Evolutionary conservation across 2,888 invertebrate genomes (phyloP), one percentile per base, ranked within the genome.

Genomic region (Melolontha melolontha): DNA sequence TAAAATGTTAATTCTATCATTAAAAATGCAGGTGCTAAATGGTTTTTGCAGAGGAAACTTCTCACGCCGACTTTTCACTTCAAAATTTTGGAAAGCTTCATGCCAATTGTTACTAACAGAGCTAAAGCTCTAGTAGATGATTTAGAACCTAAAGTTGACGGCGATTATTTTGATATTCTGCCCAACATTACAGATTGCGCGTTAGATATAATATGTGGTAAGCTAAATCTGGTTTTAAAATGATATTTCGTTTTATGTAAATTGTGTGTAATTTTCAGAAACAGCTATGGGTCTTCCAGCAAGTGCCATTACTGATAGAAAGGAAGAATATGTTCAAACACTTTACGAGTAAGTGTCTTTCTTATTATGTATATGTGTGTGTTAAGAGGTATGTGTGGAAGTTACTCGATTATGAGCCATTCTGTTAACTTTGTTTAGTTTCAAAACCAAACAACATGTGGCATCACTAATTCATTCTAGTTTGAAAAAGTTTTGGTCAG

Each of bases 171-270:
- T 67, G 77, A 81, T 65, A 69, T 80, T 42, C 78, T 76, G 63
- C 77, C 78, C 7, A 73, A 73, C 57, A 71, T 80, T 34, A 78
- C 78, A n/a, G 72, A 72, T 22, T 78, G 77, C 63, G 74, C 77
- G 7, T 68, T 80, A 55, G 79, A 80, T 70, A 75, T 80, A 62
- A 79, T 79, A 67, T 79, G 79, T 70, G 78, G 80, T 79, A 73
- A 76, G 49, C 50, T 11, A 39, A 34, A 34, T 34, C 1, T 10
- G 6, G 7, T 6, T 34, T 34, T 34, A 1, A 6, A 34, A 6
- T 34, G 7, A 6, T 34, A 34, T 34, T 34, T 34, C 6, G 6
- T 8, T 8, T 34, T 6, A 22, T 22, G 29, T 1, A 6, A 34
- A 34, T 34, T 34, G 10, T 34, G 8, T 34, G 6, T 8, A 34